phyloP scores from a whole-genome alignment of 2,113 vertebrate genomes.

The Setophaga kirtlandii region DNA sequence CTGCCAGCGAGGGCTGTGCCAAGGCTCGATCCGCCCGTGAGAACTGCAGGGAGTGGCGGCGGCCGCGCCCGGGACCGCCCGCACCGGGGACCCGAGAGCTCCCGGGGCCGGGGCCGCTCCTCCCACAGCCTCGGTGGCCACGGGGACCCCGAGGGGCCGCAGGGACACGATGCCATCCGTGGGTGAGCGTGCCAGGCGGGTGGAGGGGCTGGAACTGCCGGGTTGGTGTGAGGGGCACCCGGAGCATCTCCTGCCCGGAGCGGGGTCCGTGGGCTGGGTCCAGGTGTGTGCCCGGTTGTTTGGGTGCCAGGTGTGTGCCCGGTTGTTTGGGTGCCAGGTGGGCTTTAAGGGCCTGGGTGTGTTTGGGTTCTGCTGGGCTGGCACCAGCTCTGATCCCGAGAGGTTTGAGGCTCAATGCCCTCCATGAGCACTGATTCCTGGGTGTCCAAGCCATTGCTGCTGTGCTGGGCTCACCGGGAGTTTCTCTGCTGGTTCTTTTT shows the following conservation, averaged over 20 bases:
- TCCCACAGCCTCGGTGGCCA: background rate
- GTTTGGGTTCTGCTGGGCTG: background rate
- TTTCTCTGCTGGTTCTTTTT: rapidly evolving
- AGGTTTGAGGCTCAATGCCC: background rate
- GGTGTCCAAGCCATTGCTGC: background rate
- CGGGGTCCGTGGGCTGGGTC: background rate
- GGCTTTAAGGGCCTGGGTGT: background rate
- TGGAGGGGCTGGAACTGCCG: rapidly evolving
- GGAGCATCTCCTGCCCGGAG: background rate
- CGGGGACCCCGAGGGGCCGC: background rate
- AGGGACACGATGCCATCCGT: rapidly evolving
- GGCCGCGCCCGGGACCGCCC: background rate
- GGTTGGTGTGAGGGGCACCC: background rate
- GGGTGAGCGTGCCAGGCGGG: rapidly evolving
- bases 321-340: rapidly evolving
- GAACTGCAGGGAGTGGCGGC: constrained; percentile 14
- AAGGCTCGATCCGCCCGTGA: background rate
- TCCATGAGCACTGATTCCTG: rapidly evolving
- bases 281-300: too few relatives aligned
- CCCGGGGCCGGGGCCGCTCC: background rate
- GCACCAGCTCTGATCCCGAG: background rate
- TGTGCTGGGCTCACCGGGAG: rapidly evolving
- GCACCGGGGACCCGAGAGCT: background rate
- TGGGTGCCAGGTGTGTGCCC: rapidly evolving
- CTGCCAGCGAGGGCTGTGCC: constrained; percentile 33